Conservation (phyloP, 2,113 vertebrate species). For the Rhagologus leucostigma region DNA sequence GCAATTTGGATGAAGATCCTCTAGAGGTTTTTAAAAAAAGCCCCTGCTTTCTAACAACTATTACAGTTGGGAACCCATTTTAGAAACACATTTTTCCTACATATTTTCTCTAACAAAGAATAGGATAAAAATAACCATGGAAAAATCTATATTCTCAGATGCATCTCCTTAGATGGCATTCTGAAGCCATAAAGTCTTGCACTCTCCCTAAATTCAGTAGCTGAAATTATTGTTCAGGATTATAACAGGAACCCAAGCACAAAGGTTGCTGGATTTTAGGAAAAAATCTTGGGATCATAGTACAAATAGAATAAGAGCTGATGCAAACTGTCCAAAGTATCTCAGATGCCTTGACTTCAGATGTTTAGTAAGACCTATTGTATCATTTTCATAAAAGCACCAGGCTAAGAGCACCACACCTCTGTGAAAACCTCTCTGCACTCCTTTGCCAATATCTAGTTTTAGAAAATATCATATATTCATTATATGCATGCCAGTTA, state of each 20-base stretch:
- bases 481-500: neutral
- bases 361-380: neutral
- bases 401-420: neutral
- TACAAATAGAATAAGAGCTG: neutral
- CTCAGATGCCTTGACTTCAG: neutral
- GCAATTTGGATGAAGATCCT: slow-evolving; percentile 7
- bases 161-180: neutral
- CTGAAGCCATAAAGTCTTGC: neutral
- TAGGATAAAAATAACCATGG: slow-evolving; percentile 35
- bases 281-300: neutral
- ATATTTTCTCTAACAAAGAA: slow-evolving; percentile 15
- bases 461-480: neutral
- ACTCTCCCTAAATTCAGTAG: neutral
- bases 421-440: neutral
- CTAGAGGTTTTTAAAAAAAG: neutral
- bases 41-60: neutral
- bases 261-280: neutral
- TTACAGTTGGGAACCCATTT: neutral
- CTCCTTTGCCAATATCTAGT: neutral
- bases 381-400: neutral
- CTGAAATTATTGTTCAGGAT: neutral
- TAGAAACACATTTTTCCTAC: slow-evolving; percentile 8
- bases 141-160: neutral
- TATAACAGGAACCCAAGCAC: neutral
- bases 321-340: neutral